Evolutionary conservation across 2,888 invertebrate species (phyloP).

Genomic region (Anthrax anthrax): DNA sequence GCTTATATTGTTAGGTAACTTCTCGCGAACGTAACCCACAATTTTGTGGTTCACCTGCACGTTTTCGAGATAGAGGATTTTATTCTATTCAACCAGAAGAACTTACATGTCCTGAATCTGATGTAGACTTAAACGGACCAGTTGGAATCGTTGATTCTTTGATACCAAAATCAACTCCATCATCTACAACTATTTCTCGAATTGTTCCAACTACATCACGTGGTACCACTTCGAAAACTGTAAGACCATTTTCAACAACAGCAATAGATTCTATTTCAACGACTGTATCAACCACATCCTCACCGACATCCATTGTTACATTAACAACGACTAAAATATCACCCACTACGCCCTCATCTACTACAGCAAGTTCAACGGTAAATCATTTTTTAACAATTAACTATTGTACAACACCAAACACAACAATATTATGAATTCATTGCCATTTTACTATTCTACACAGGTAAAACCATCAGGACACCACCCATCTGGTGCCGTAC

Average conservation of each 20-base stretch:
- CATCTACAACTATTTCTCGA: constrained; percentile 23
- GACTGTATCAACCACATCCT: constrained; percentile 18
- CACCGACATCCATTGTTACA: constrained; percentile 21
- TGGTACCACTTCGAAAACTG: constrained; percentile 9
- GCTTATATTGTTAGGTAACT: constrained; percentile 40
- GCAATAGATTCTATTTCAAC: constrained; percentile 13
- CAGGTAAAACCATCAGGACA: constrained; percentile 8
- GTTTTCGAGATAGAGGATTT: constrained; percentile 68
- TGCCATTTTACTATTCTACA: background rate
- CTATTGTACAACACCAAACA: background rate
- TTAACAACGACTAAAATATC: constrained; percentile 25
- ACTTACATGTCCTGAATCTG: constrained; percentile 43
- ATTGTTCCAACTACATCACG: constrained; percentile 17
- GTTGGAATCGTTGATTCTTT: constrained; percentile 32
- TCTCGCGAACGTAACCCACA: constrained; percentile 84
- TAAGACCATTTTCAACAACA: constrained; percentile 18
- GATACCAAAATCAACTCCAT: constrained; percentile 28
- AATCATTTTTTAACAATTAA: too few species aligned
- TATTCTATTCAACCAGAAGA: constrained; percentile 75
- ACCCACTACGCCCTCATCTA: constrained; percentile 9
- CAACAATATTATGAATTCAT: background rate
- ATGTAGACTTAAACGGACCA: constrained; percentile 37
- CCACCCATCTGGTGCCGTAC: constrained; percentile 7
- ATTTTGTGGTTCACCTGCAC: constrained; percentile 73
- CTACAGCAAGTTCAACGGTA: constrained; percentile 11